Base-by-base conservation (phyloP, 2,888 invertebrate species). In the Mythimna ferrago region DNA sequence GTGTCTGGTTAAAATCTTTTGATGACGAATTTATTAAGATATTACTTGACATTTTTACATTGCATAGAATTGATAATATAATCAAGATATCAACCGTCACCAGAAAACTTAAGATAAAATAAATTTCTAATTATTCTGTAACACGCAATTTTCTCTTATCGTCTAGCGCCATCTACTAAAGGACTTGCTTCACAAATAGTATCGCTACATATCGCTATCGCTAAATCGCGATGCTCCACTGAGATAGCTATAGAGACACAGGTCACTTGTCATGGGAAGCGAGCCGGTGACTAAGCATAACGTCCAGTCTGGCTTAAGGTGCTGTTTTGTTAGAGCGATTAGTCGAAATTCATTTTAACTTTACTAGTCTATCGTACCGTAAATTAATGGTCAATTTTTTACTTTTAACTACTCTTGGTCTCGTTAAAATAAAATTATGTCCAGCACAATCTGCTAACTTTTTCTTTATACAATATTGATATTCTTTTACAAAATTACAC, bases 241-340 rank as follows among this genome's bases (percentile, higher is more conserved):
- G 73, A 85, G 86, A 86, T 86, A 71, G 62, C 4, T 14, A 2
- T 75, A 83, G 81, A 82, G 63, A 86, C 89, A 84, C 86, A 83
- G 88, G 86, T 87, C 89, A 88, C 86, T 90, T 89, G 91, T 88
- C 91, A 89, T 92, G 92, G 90, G 92, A 92, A 92, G 88, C 88
- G 88, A 88, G 85, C 85, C 87, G 71, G 88, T 92, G 92, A 92
- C 91, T 91, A 83, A 86, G 90, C 91, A 87, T 78, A 84, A 84
- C 57, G 76, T 66, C 69, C 71, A 66, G 70, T 78, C 77, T 57
- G 63, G 51, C 64, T 89, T 91, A 91, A 90, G 88, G 87, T 79
- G 63, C 73, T 62, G 83, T 87, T 86, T 70, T 64, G 6, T 21
- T 65, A 51, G 9, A 35, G 76, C 88, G 84, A 83, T 78, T 76